Base-by-base conservation (phyloP, 53 echinoderm and acorn worm genomes). In the Holothuria scabra region DNA sequence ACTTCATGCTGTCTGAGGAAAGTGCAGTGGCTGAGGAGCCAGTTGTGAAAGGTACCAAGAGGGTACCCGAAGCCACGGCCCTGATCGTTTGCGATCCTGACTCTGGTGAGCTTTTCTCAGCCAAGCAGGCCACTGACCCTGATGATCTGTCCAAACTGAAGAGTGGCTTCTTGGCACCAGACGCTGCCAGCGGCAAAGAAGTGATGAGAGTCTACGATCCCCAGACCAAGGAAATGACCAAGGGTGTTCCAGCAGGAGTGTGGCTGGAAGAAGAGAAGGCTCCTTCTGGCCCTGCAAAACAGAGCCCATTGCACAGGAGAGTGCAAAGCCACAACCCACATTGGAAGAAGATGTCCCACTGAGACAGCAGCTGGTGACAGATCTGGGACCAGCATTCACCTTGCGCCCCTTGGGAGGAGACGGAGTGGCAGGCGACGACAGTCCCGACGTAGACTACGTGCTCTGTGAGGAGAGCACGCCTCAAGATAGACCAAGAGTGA, bases 331-430 rank as follows among this genome's bases (percentile, higher is more conserved):
- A 33, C 33, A 22, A 46, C 26, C 58, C 41, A 62, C 59, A 31
- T 55, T 32, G 25, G 58, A 68, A 30, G 57, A 88, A 66, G 65
- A 69, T 76, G 76, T 85, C 44, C 92, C 92, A 60, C 44, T 74
- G 60, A 34, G 33, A 37, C 59, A 83, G 13, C 94, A 94, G 83
- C 56, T 94, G 22, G 76, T 91, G 21, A 94, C 94, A 23, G 83
- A 87, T 34, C 85, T 89, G 81, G 94, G 94, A 56, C 94, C 87
- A 14, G 94, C 94, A 16, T 94, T 87, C 80, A 79, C 89, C 23
- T 66, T 94, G 26, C 75, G 75, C 56, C 94, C 94, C 25, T 28
- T 89, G 28, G 56, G 76, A 83, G 87, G 87, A 52, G 86, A 68
- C 22, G 64, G 66, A 29, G 48, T 56, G 20, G 80, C 84, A 44